Evolutionary conservation across 2,888 invertebrate species (phyloP).

Genomic region (Prenolepis imparis): DNA sequence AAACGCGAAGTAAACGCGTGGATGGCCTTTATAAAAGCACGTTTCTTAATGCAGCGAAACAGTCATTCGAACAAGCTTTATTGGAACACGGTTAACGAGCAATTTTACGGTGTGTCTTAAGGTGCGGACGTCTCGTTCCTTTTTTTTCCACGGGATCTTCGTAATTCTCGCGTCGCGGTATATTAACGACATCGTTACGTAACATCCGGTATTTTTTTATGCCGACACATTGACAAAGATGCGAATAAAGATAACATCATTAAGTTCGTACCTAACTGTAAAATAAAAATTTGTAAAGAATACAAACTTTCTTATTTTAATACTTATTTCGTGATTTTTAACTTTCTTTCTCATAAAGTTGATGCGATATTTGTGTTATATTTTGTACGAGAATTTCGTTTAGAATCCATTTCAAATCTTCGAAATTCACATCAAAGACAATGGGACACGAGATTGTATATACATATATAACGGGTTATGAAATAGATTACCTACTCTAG

Average conservation of each 20-base stretch:
- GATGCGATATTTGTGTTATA: not conserved
- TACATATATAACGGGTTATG: too few species aligned
- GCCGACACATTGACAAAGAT: not conserved
- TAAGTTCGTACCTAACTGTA: not conserved
- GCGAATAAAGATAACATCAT: not conserved
- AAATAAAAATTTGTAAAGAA: not conserved
- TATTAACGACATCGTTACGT: conserved; percentile 44
- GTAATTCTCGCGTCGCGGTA: conserved; percentile 34
- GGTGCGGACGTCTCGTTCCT: not conserved
- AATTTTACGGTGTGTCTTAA: conserved; percentile 37
- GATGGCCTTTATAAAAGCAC: not conserved
- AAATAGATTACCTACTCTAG: not conserved
- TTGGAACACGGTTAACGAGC: conserved; percentile 53
- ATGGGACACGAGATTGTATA: not conserved
- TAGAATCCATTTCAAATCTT: not conserved
- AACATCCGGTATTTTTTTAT: conserved; percentile 13
- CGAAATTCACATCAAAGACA: not conserved
- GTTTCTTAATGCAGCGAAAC: conserved; percentile 47
- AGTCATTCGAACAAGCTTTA: conserved; percentile 45
- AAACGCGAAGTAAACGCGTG: conserved; percentile 38
- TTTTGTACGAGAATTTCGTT: not conserved
- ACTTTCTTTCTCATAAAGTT: not conserved
- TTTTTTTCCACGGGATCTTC: conserved; percentile 11
- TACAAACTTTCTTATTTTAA: not conserved
- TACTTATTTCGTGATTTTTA: not conserved